Evolutionary conservation across 2,888 invertebrate genomes (phyloP).

Genomic region (Nycteola revayana): DNA sequence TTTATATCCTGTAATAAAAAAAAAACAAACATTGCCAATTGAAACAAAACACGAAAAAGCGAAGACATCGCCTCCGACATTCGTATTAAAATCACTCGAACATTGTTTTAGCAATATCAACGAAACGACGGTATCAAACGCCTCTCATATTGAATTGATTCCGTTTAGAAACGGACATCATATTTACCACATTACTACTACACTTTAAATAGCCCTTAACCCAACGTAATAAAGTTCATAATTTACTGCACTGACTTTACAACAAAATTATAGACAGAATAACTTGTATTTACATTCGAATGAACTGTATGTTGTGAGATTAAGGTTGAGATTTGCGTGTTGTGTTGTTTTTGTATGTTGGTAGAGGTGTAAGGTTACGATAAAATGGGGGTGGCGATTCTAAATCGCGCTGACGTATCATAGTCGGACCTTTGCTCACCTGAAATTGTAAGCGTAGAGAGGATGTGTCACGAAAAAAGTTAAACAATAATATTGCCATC

Average conservation of each 20-base stretch:
- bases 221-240: slow-evolving; percentile 12
- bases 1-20: too few relatives aligned
- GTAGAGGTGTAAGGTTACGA: slow-evolving; percentile 35
- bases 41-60: slow-evolving; percentile 10
- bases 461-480: slow-evolving; percentile 40
- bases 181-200: slow-evolving; percentile 26
- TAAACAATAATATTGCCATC: too few relatives aligned
- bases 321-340: slow-evolving; percentile 11
- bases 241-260: slow-evolving; percentile 10
- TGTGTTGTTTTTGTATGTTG: neutral
- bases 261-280: slow-evolving; percentile 17
- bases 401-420: slow-evolving; percentile 76
- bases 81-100: slow-evolving; percentile 38
- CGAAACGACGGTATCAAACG: slow-evolving; percentile 62
- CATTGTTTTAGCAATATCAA: slow-evolving; percentile 51
- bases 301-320: neutral
- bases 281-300: slow-evolving; percentile 6
- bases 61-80: slow-evolving; percentile 16
- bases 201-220: slow-evolving; percentile 18
- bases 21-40: too few relatives aligned
- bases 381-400: slow-evolving; percentile 72
- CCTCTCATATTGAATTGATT: slow-evolving; percentile 72
- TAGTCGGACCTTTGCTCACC: slow-evolving; percentile 68
- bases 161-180: slow-evolving; percentile 43
- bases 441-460: slow-evolving; percentile 53